Conservation (phyloP, 2,797 vertebrate species). For the Dryobates pubescens region DNA sequence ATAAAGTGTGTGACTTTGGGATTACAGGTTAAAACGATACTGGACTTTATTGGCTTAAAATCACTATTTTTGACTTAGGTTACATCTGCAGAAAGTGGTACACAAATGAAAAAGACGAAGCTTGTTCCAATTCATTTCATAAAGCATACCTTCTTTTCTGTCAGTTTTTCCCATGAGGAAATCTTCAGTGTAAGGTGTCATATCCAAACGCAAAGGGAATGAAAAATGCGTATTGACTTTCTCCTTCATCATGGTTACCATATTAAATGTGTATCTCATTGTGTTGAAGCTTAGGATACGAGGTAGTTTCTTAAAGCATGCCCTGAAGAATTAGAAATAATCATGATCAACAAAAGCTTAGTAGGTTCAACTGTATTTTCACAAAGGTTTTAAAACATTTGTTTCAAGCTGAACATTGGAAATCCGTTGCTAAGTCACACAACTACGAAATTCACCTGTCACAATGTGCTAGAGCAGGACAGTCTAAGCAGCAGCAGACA, state of each 20-base stretch:
- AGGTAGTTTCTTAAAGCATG: conserved; percentile 98
- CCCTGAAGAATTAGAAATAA: conserved; percentile 78
- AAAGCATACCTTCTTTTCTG: conserved; percentile 88
- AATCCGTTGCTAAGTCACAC: background rate
- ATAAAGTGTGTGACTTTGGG: background rate
- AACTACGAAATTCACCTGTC: background rate
- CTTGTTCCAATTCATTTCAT: background rate
- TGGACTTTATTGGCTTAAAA: background rate
- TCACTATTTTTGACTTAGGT: background rate
- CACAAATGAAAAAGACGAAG: background rate
- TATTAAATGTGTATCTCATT: conserved; percentile 99
- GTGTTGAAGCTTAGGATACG: conserved; percentile 99
- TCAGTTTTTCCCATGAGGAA: conserved; percentile 98
- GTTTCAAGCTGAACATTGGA: background rate
- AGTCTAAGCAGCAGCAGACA: background rate
- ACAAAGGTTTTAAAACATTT: background rate
- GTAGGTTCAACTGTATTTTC: background rate
- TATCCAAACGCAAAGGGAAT: conserved; percentile 96
- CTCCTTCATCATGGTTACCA: conserved; percentile 99
- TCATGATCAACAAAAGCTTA: background rate
- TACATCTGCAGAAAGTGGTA: fast-evolving
- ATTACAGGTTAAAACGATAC: background rate
- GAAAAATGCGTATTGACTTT: conserved; percentile 99
- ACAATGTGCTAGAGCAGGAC: background rate
- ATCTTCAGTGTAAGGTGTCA: conserved; percentile 98